Evolutionary conservation across 1,140 invertebrate species (phyloP), one percentile per base, ranked within the genome.

Genomic region (Leptinotarsa defecta): DNA sequence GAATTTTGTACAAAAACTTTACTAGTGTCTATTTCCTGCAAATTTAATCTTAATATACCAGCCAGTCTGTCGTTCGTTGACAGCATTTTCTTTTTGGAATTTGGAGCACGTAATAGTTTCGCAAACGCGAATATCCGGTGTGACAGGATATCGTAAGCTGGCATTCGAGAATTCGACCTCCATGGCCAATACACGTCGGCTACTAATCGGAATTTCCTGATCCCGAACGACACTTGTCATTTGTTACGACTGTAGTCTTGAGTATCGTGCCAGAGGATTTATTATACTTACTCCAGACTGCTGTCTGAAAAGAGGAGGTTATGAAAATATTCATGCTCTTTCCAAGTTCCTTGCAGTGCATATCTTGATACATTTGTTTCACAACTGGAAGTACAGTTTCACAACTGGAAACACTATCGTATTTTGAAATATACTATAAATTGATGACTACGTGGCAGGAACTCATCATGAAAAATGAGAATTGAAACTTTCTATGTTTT

Each of bases 191-290:
- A 57, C 52, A 57, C 17, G 52, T 57, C 52, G 52, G 52, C 52
- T 57, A 57, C 13, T 57, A n/a, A 57, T 57, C 52, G 52, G 17
- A 57, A 57, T 57, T 57, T 57, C 52, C 15, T 57, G 17, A 3
- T 57, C 52, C 52, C 52, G 4, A 57, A 57, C 52, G 52, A 57
- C 52, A 57, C 52, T 57, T 57, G 52, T 57, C 52, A 57, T 57
- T 57, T 57, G 13, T 57, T 57, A 57, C 15, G 52, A 19, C n/a
- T 57, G 52, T 17, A 57, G 52, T 57, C 15, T 15, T 8, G 52
- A 57, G 17, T 57, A 57, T 57, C 52, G 52, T 57, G 52, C 13
- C n/a, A 4, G 52, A 19, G 13, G 52, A 57, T 57, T 57, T 57
- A 57, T 57, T 15, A 57, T 4, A 57, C 52, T 57, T 34, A 5